phyloP scores from a whole-genome alignment of 2,888 invertebrate genomes.

The Ctena decussata region DNA sequence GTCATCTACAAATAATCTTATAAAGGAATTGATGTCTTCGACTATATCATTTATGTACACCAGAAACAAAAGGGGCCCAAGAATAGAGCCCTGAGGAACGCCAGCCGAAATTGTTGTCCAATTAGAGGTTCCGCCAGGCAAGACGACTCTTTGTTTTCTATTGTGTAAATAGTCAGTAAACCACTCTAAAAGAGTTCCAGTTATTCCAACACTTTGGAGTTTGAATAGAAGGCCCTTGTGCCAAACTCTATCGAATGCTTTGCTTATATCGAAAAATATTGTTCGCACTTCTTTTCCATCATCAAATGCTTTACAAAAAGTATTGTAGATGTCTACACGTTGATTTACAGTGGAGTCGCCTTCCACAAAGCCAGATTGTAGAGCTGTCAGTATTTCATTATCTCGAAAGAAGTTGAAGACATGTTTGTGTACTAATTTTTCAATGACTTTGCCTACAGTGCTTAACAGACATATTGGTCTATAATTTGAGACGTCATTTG shows the following conservation, averaged over 20 bases:
- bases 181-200: background rate
- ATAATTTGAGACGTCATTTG: background rate
- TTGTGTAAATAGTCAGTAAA: background rate
- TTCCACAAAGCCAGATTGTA: background rate
- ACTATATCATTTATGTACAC: background rate
- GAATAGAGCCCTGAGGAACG: too few species aligned
- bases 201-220: too few species aligned
- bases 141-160: background rate
- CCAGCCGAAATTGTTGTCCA: too few species aligned
- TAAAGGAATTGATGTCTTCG: background rate
- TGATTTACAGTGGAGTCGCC: background rate
- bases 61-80: background rate
- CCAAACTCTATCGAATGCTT: background rate
- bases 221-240: background rate
- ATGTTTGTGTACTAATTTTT: slow-evolving; percentile 13
- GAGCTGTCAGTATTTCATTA: background rate
- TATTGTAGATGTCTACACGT: background rate
- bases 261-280: background rate
- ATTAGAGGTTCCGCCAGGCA: background rate
- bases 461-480: slow-evolving; percentile 18
- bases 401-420: background rate
- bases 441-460: slow-evolving; percentile 14
- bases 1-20: background rate
- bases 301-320: background rate
- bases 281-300: background rate